These are phyloP conservation scores for Drosophila parabipectinata DNA, from an alignment of 1,140 invertebrate species.

Conservation along the genomic window DNA sequence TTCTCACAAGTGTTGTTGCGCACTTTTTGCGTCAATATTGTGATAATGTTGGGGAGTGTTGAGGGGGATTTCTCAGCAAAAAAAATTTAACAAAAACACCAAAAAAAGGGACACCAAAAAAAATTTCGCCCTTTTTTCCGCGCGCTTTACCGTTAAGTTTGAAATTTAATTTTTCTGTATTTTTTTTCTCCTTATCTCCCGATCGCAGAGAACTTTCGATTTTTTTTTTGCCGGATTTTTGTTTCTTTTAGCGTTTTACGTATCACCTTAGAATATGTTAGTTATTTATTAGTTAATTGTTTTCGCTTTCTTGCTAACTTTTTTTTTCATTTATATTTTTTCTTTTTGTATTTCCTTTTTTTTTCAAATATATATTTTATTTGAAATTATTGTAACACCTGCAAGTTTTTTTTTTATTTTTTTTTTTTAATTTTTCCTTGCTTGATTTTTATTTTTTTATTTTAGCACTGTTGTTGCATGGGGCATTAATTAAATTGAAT, in stretches of 20 bases:
- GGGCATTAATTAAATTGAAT: slow-evolving; percentile 1
- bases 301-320: not conserved
- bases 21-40: slow-evolving; percentile 33
- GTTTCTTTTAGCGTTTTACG: not conserved
- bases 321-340: not conserved
- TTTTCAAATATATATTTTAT: not conserved
- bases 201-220: slow-evolving; percentile 1
- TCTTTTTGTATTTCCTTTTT: not conserved
- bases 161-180: slow-evolving; percentile 2
- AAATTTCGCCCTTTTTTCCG: slow-evolving; percentile 25
- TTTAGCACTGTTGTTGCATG: not conserved
- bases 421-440: not conserved
- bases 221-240: slow-evolving; percentile 4
- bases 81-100: slow-evolving; percentile 23
- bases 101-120: slow-evolving; percentile 51
- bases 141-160: slow-evolving; percentile 17
- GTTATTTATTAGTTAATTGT: slow-evolving; percentile 1
- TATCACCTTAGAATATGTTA: not conserved
- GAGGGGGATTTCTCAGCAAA: too few species aligned
- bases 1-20: slow-evolving; percentile 53
- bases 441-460: slow-evolving; percentile 11
- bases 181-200: not conserved
- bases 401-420: not conserved
- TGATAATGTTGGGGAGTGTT: not conserved
- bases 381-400: not conserved